Conservation (phyloP, 1,140 invertebrate species). For the Sitophilus oryzae region DNA sequence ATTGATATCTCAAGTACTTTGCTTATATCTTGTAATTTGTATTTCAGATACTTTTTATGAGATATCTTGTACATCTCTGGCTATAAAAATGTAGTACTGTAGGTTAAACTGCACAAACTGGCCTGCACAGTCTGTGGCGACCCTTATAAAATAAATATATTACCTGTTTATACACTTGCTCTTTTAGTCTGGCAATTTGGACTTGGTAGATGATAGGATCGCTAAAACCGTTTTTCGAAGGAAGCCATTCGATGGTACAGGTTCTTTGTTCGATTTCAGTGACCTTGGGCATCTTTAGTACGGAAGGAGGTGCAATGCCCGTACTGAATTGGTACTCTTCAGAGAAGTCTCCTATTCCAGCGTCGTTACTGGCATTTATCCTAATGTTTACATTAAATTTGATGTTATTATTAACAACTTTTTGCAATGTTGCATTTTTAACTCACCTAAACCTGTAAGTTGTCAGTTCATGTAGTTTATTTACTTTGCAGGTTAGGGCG, state of each 20-base stretch:
- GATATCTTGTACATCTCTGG: too few relatives aligned
- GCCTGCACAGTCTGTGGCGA: neutral
- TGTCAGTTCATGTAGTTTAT: constrained; percentile 71
- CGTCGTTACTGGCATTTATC: constrained; percentile 76
- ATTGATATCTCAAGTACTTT: too few relatives aligned
- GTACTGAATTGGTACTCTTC: constrained; percentile 62
- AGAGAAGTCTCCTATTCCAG: constrained; percentile 74
- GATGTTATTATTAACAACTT: neutral
- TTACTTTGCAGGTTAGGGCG: constrained; percentile 69
- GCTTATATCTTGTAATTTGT: too few relatives aligned
- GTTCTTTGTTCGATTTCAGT: constrained; percentile 45
- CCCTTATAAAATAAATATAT: neutral
- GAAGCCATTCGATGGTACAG: constrained; percentile 54
- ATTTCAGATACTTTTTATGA: too few relatives aligned
- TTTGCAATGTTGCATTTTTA: neutral
- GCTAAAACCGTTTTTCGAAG: constrained; percentile 46
- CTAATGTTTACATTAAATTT: too few relatives aligned
- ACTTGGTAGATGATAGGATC: constrained; percentile 61
- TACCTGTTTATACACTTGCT: constrained; percentile 58
- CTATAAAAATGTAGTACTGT: too few relatives aligned
- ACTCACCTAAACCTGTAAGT: constrained; percentile 61
- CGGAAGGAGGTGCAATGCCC: constrained; percentile 68
- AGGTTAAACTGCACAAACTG: too few relatives aligned
- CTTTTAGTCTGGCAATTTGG: constrained; percentile 56
- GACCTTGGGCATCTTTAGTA: constrained; percentile 62